Percentiles rank a stretch among this genome's conserved stretches.
Evolutionary conservation across 2,113 vertebrate genomes (phyloP).

Genomic region (Nesoenas mayeri): DNA sequence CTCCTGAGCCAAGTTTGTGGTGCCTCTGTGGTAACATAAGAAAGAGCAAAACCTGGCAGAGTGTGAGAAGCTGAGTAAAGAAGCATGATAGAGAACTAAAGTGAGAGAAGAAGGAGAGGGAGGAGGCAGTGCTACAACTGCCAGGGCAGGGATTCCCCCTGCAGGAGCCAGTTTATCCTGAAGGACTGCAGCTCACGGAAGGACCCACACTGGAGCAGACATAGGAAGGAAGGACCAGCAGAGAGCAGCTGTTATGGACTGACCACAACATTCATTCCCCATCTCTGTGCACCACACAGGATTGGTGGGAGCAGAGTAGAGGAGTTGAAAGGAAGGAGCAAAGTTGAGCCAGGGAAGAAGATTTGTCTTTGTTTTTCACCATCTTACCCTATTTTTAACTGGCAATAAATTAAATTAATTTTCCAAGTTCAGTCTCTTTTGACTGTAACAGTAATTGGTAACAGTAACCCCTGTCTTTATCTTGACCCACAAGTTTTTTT

Average conservation of each 20-base stretch:
- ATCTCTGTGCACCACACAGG: no score
- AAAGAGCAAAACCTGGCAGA: rapidly evolving
- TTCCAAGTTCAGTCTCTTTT: neutral
- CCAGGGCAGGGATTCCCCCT: neutral
- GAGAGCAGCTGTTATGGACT: no score
- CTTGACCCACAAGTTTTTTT: no score
- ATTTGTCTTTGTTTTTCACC: neutral
- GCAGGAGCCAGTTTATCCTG: neutral
- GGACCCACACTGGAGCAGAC: no score
- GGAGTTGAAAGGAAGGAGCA: neutral
- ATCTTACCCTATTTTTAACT: neutral
- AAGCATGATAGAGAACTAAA: neutral
- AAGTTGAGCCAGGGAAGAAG: neutral
- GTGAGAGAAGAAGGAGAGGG: neutral
- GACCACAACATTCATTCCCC: no score
- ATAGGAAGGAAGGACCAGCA: no score
- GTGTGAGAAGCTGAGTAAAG: neutral
- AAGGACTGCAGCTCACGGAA: neutral
- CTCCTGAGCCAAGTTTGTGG: rapidly evolving
- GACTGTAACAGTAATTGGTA: no score
- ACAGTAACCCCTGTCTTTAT: no score
- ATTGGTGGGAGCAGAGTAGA: no score
- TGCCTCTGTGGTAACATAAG: rapidly evolving
- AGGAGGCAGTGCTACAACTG: rapidly evolving
- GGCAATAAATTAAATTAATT: neutral